Conservation (phyloP, 2,113 vertebrate genomes). For the Amia ocellicauda region DNA sequence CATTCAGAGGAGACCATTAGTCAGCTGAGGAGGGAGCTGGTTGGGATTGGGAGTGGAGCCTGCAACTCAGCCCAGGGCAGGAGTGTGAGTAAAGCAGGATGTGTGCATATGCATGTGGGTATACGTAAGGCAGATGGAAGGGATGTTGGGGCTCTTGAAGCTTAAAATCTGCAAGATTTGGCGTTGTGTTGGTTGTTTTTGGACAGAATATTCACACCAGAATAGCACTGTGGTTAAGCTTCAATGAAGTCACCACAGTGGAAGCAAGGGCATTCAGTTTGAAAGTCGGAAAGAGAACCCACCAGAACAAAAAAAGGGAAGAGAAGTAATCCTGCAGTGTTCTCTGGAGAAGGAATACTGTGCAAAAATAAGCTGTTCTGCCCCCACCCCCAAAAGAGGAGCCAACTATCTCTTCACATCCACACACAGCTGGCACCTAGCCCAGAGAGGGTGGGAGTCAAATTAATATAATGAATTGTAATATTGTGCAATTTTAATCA, state of each 20-base stretch:
- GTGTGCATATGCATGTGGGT: not conserved
- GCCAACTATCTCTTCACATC: slow-evolving; percentile 47
- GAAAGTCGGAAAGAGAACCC: not conserved
- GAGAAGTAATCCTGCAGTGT: slow-evolving; percentile 8
- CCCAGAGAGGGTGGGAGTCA: slow-evolving; percentile 47
- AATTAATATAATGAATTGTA: slow-evolving; percentile 55
- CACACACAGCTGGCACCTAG: slow-evolving; percentile 46
- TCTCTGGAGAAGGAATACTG: not conserved
- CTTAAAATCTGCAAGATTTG: no score
- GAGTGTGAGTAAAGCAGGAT: not conserved
- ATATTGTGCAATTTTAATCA: slow-evolving; percentile 57
- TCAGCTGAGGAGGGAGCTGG: slow-evolving; percentile 1
- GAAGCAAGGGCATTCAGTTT: not conserved
- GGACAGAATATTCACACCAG: no score
- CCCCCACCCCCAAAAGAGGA: slow-evolving; percentile 30
- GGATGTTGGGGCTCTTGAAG: no score
- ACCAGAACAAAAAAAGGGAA: not conserved
- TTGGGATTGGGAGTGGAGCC: not conserved
- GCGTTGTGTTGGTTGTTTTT: no score
- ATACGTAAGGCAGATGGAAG: no score
- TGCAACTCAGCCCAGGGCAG: not conserved
- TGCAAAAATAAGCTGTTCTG: slow-evolving; percentile 31
- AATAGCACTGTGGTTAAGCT: no score
- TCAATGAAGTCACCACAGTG: not conserved
- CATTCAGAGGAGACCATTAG: not conserved